Evolutionary conservation across 2,113 vertebrate genomes (phyloP).

Genomic region (Dinomys branickii): DNA sequence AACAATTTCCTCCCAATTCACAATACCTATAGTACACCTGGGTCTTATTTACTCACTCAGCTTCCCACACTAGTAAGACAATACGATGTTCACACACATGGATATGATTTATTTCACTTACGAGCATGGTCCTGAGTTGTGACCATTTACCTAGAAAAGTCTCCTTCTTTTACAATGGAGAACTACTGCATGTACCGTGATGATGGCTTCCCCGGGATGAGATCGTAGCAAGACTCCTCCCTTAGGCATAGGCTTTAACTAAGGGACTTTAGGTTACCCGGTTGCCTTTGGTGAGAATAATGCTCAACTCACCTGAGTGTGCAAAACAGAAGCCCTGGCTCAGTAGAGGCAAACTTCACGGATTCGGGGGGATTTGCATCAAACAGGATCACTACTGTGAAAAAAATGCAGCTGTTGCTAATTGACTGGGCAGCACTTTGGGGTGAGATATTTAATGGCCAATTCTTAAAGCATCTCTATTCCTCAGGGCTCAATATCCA

Average conservation of each 20-base stretch:
- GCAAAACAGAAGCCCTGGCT: not conserved
- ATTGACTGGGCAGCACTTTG: not conserved
- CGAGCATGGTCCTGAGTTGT: not conserved
- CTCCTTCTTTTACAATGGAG: not conserved
- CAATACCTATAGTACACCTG: not conserved
- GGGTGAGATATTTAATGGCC: no score
- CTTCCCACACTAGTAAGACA: not conserved
- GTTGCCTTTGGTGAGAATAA: not conserved
- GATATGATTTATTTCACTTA: not conserved
- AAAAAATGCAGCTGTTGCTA: not conserved
- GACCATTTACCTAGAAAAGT: not conserved
- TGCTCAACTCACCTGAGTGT: not conserved
- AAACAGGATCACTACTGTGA: not conserved
- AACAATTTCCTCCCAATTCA: not conserved
- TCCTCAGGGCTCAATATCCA: not conserved
- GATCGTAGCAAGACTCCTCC: no score
- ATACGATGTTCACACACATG: not conserved
- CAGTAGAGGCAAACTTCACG: not conserved
- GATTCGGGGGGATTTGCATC: not conserved
- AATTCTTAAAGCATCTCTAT: not conserved
- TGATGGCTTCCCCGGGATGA: not conserved
- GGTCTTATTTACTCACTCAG: no score
- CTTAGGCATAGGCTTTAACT: not conserved
- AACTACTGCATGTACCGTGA: not conserved
- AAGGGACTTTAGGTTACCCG: not conserved